These are phyloP conservation scores for Amblyjoppa proteus DNA, from an alignment of 2,888 invertebrate genomes.

Conservation along the genomic window DNA sequence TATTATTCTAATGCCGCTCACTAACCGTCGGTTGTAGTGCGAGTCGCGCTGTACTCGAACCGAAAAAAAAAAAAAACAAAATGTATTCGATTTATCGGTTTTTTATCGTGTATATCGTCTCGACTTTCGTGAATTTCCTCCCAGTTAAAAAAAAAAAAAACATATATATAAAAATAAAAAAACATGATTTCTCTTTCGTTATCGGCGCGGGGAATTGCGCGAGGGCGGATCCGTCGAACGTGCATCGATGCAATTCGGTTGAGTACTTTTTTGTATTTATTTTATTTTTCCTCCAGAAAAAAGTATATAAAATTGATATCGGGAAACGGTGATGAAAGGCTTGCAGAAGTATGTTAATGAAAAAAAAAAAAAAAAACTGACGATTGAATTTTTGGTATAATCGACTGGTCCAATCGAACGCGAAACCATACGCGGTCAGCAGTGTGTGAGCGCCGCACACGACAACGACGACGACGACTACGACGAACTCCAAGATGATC, in stretches of 20 bases:
- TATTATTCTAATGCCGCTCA: constrained; percentile 47
- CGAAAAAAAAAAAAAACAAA: constrained; percentile 11
- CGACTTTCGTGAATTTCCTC: constrained; percentile 32
- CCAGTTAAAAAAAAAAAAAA: constrained; percentile 6
- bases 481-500: constrained; percentile 63
- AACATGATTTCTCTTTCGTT: constrained; percentile 29
- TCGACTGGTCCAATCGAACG: constrained; percentile 55
- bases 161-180: neutral
- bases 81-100: constrained; percentile 15
- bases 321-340: neutral
- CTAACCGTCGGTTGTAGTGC: constrained; percentile 30
- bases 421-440: constrained; percentile 66
- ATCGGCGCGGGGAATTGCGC: constrained; percentile 35
- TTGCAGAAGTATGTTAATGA: neutral
- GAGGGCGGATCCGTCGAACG: constrained; percentile 49
- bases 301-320: neutral
- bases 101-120: constrained; percentile 8
- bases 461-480: constrained; percentile 50
- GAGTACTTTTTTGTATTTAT: neutral
- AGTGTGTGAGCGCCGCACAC: constrained; percentile 73
- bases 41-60: constrained; percentile 28
- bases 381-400: constrained; percentile 17
- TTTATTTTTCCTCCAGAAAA: neutral
- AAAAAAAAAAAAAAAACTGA: neutral
- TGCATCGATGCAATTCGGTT: neutral